Conservation (phyloP, 2,797 vertebrate genomes). For the Poecilia velifera region DNA sequence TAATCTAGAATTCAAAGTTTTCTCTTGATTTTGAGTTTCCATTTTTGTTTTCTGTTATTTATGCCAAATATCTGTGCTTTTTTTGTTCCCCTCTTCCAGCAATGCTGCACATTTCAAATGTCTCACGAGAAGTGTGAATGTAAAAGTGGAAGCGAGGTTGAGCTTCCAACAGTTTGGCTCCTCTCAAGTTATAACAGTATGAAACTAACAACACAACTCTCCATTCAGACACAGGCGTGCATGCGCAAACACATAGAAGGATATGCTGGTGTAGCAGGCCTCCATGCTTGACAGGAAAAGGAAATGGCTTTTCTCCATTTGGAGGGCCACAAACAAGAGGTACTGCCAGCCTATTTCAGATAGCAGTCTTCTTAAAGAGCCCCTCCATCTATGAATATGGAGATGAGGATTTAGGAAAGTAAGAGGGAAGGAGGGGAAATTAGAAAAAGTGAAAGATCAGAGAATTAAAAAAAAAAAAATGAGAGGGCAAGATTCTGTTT, state of each 20-base stretch:
- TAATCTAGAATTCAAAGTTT: slow-evolving; percentile 26
- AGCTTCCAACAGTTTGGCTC: slow-evolving; percentile 53
- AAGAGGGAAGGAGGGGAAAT: slow-evolving; percentile 27
- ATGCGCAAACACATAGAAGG: slow-evolving; percentile 48
- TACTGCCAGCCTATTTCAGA: slow-evolving; percentile 74
- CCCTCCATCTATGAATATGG: slow-evolving; percentile 78
- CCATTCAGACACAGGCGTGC: slow-evolving; percentile 47
- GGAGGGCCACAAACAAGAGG: slow-evolving; percentile 77
- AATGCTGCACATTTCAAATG: slow-evolving; percentile 29
- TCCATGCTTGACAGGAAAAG: slow-evolving; percentile 76
- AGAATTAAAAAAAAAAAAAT: slow-evolving; percentile 44
- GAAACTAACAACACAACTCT: slow-evolving; percentile 56
- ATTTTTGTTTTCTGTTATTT: slow-evolving; percentile 23
- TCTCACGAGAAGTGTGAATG: slow-evolving; percentile 61
- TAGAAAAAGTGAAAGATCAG: slow-evolving; percentile 55
- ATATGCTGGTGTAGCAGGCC: slow-evolving; percentile 38
- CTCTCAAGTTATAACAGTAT: slow-evolving; percentile 54
- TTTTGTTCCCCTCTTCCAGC: slow-evolving; percentile 10
- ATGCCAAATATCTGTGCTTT: slow-evolving; percentile 27
- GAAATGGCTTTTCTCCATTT: slow-evolving; percentile 80
- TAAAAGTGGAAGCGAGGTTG: slow-evolving; percentile 57
- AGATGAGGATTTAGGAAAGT: slow-evolving; percentile 75
- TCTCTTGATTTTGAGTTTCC: slow-evolving; percentile 17
- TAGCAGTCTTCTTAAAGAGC: slow-evolving; percentile 69
- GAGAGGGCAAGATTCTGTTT: slow-evolving; percentile 56